Base-by-base conservation (phyloP, 1,140 invertebrate genomes). In the Whitmania pigra region DNA sequence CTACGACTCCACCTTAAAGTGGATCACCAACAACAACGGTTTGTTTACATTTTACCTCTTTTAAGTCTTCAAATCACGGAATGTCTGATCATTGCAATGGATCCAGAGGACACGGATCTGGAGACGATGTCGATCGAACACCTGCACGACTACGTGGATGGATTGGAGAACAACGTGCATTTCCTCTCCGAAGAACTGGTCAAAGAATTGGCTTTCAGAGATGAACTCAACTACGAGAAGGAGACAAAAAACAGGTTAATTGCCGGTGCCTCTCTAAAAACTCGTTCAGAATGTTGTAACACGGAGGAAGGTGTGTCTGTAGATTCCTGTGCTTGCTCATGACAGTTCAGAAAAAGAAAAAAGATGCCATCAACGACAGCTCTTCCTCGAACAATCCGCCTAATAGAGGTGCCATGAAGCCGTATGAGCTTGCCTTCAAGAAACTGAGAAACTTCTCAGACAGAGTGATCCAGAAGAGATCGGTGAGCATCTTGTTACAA, bases 191-290 rank as follows among this genome's bases (percentile, higher is more conserved):
- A 63, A 18, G 57, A 25, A 25, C 22, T 63, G 29, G 57, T 63
- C 29, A 31, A 31, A 17, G 57, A 63, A 31, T 31, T 63, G 57
- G 57, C 57, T 31, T 25, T 25, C 11, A 63, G 57, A 31, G 57
- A 63, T 63, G 57, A 63, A 63, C 57, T 63, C 22, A 31, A 25
- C 57, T 63, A 63, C 57, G 57, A 63, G 20, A 63, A 63, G 29
- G 57, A 63, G 29, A 63, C 57, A 11, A 63, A 63, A 63, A 63
- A 63, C 22, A 63, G 57, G 57, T 63, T n/a, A 7, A 57, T 57
- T 25, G 54, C 25, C 9, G 54, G 2, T 20, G 57, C 9, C 22
- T 63, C 9, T 1, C 43, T 49, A 63, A 22, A 31, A 1, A 63
- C 7, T 13, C 29, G 22, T 25, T 63, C 29, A 7, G 15, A 63